These are phyloP conservation scores for Elymnias hypermnestra DNA, from an alignment of 1,140 invertebrate species.

Conservation along the genomic window DNA sequence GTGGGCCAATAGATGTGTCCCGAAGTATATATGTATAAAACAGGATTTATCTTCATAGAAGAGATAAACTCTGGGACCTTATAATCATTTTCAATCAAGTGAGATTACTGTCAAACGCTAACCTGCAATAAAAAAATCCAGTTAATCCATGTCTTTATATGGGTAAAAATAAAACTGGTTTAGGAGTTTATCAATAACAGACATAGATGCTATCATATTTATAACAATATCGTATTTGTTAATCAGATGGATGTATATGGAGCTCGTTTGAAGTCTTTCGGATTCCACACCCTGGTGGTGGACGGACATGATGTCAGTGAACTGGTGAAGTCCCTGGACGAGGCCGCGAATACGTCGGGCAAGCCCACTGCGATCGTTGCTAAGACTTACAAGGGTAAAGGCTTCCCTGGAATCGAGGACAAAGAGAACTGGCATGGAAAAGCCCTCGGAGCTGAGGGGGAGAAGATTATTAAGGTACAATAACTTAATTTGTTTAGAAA, in stretches of 20 bases:
- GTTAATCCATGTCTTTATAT: too few species aligned
- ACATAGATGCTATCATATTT: not conserved
- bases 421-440: constrained; percentile 98
- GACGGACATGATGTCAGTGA: constrained; percentile 97
- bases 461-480: constrained; percentile 82
- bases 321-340: constrained; percentile 91
- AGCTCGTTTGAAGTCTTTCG: constrained; percentile 93
- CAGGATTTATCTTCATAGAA: too few species aligned
- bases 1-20: too few species aligned
- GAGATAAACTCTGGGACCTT: too few species aligned
- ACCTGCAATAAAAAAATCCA: too few species aligned
- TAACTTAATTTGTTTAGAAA: too few species aligned
- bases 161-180: too few species aligned
- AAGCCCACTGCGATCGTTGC: constrained; percentile 95
- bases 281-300: constrained; percentile 93
- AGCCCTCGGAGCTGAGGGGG: constrained; percentile 89
- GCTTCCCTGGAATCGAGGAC: constrained; percentile 93
- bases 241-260: constrained; percentile 91
- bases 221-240: too few species aligned
- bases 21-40: too few species aligned
- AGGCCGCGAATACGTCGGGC: constrained; percentile 84
- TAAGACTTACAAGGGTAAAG: constrained; percentile 97
- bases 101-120: too few species aligned
- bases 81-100: too few species aligned
- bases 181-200: too few species aligned